Evolutionary conservation across 2,797 vertebrate species (phyloP).

Genomic region (Gymnocypris eckloni): DNA sequence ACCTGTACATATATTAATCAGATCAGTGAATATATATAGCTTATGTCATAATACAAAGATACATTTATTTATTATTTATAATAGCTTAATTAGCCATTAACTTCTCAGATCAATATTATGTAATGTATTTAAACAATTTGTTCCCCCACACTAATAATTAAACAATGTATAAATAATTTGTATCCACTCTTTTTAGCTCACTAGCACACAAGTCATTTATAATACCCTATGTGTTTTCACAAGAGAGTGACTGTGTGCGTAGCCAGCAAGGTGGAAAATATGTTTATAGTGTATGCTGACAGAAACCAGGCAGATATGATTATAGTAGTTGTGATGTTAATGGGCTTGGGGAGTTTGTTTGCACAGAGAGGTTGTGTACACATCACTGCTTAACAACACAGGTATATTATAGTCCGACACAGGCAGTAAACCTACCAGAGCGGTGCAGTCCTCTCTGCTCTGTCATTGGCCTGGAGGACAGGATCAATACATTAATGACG

Average conservation of each 20-base stretch:
- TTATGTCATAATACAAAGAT: neutral
- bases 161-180: neutral
- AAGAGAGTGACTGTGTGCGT: neutral
- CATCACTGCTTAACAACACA: slow-evolving; percentile 57
- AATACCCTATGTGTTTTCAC: neutral
- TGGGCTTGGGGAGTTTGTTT: slow-evolving; percentile 51
- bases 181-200: too few species aligned
- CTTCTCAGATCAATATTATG: neutral
- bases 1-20: neutral
- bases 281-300: slow-evolving; percentile 22
- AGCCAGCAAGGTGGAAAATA: slow-evolving; percentile 30
- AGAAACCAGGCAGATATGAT: slow-evolving; percentile 50
- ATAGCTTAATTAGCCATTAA: neutral
- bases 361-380: slow-evolving; percentile 57
- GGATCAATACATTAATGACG: slow-evolving; percentile 20
- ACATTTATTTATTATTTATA: neutral
- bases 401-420: slow-evolving; percentile 40
- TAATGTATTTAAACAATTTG: neutral
- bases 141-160: neutral
- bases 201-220: too few species aligned
- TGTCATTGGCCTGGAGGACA: slow-evolving; percentile 72
- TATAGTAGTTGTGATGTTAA: slow-evolving; percentile 50
- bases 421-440: slow-evolving; percentile 72
- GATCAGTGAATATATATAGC: neutral
- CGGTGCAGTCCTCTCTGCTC: slow-evolving; percentile 78